These are phyloP conservation scores for Drosophila hamatofila DNA, from an alignment of 2,888 invertebrate genomes.

Conservation along the genomic window DNA sequence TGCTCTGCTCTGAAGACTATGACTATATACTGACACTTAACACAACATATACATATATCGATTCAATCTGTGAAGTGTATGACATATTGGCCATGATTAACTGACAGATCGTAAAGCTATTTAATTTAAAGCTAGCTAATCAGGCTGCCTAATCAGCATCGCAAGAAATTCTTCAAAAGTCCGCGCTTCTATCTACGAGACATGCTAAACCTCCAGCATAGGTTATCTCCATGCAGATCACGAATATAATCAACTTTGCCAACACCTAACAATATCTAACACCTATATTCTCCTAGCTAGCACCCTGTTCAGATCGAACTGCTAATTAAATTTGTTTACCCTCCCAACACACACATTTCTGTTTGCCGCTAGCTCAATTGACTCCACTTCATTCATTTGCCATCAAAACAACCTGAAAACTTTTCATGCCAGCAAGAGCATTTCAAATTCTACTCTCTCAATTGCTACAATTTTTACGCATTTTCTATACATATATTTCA, in stretches of 20 bases:
- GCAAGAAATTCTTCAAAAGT: not conserved
- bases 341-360: not conserved
- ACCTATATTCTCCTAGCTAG: not conserved
- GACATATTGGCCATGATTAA: too few relatives aligned
- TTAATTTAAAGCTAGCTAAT: not conserved
- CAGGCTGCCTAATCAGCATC: not conserved
- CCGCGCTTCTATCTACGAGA: not conserved
- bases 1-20: too few relatives aligned
- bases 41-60: too few relatives aligned
- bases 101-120: not conserved
- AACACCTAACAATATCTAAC: not conserved
- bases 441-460: not conserved
- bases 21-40: too few relatives aligned
- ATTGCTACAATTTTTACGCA: not conserved
- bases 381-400: not conserved
- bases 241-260: not conserved
- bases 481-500: slow-evolving; percentile 1
- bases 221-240: not conserved
- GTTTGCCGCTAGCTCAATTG: not conserved
- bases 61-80: too few relatives aligned
- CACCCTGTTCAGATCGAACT: not conserved
- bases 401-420: too few relatives aligned
- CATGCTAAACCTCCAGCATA: not conserved
- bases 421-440: not conserved
- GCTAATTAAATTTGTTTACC: not conserved